Evolutionary conservation across 2,797 vertebrate species (phyloP), one percentile per base, ranked within the genome.

Genomic region (Hylomyscus alleni): DNA sequence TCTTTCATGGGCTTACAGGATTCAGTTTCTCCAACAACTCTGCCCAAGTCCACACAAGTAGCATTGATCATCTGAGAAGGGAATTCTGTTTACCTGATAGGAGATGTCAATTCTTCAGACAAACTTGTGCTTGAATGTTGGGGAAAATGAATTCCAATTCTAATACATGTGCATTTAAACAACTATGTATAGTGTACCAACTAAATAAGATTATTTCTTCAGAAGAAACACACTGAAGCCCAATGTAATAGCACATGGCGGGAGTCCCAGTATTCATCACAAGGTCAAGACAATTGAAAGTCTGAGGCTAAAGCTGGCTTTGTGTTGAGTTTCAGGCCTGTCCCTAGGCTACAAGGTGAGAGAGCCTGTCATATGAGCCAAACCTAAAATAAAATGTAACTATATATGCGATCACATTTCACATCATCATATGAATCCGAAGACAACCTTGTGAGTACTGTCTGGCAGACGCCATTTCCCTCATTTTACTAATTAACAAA

Each of bases 401-500:
- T 17, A 90, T 89, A 29, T 89, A 62, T 19, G 40, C 89, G 22
- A 37, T 56, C 24, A 8, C 47, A 82, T 67, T 89, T 95, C 89
- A 80, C 44, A 44, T 52, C 81, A 82, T 50, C 80, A 58, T 50
- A 37, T 58, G 82, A 84, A 50, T 83, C 50, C 93, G 62, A 96
- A 73, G 88, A 95, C 60, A 93, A 58, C 52, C 40, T 82, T 82
- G 37, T 37, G 44, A 96, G 52, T 60, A 80, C 58, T 77, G 8
- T 52, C 60, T 62, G 37, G 6, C 37, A 90, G 60, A n/a, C 37
- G 22, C 81, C 60, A 91, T 82, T 65, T 72, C 13, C 52, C n/a
- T 47, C 60, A 34, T 47, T 88, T 80, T 92, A 82, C 40, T 86
- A 7, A 58, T 76, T 78, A 78, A 82, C 34, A 93, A 95, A 81